Evolutionary conservation across 2,797 vertebrate species (phyloP), one percentile per base, ranked within the genome.

Genomic region (Xenopus petersii): DNA sequence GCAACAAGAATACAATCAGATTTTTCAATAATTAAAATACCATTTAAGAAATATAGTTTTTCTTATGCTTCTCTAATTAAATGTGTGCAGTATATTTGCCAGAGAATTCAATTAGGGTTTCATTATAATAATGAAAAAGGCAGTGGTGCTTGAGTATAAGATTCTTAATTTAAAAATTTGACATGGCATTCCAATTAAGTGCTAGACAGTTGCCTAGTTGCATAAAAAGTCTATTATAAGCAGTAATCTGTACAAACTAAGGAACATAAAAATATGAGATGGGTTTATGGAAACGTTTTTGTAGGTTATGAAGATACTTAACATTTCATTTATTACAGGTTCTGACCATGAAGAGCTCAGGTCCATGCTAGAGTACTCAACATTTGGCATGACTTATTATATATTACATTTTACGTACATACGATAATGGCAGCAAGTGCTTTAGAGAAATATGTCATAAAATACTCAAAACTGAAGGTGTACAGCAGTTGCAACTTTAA

Each of bases 71-170:
- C 84, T 84, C 81, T 91, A 91, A 91, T 91, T 92, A 89, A 89
- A 91, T 89, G 89, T 89, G 86, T 82, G 85, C 81, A 75, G 76
- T 87, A 87, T 88, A 89, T 72, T 69, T 71, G 84, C 79, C 67
- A 76, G 86, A 88, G 87, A 89, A 91, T 91, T 91, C 89, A 90
- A 91, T 91, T 91, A 89, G 79, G 83, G 81, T 89, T 91, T 90
- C 87, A 90, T 88, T 88, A 87, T 87, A 85, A 84, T 86, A 86
- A 85, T 89, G 83, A 86, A 84, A 89, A 86, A 90, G 80, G 84
- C 88, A 81, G 85, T 85, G 86, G 85, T 83, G 85, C 88, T 86
- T 87, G 88, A 89, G 87, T 86, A 83, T 86, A 87, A 87, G 87
- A 86, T 87, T 88, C 87, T 91, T 89, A 89, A 91, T 89, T 89